Base-by-base conservation (phyloP, 2,113 vertebrate species). In the Burhinus bistriatus region DNA sequence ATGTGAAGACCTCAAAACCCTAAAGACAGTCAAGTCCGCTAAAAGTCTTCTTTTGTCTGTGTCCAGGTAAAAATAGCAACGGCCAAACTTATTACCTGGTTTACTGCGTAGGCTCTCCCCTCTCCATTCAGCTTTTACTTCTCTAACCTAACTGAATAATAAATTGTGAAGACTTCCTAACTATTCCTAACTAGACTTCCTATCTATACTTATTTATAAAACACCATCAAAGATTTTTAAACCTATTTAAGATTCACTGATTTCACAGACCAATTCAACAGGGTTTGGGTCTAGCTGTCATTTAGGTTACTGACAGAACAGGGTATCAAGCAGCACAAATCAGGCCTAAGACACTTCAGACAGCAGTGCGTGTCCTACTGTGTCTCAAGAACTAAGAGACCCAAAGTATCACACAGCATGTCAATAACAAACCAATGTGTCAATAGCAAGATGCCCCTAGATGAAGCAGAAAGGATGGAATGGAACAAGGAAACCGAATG, bases 401-500 rank as follows among this genome's bases (percentile, higher is more conserved):
- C 22, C 3, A 3, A 87, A 66, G 13, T 72, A 65, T 49, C 49
- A 52, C 47, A 64, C 9, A 45, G 34, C 15, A 73, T 6, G 2
- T 44, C 13, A 62, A 5, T n/a, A 59, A 82, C 0, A 5, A 85
- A 78, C 9, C 18, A 64, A 12, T 4, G 9, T 45, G 22, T 21
- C 44, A 47, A 62, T 2, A 70, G 34, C 0, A 0, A 79, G 65
- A 44, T 29, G 40, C 32, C 54, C 38, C 75, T 23, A 62, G 66
- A 76, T 1, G 2, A 84, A 68, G 69, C 38, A 91, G 68, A 89
- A 81, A 61, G 32, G 20, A 29, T 9, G 3, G 34, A 87, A 77
- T 16, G 11, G 27, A 61, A 49, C 75, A 36, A 75, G n/a, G 34
- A 87, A 22, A 30, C 27, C 42, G 16, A 84, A 36, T 2, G 7